phyloP scores from a whole-genome alignment of 2,888 invertebrate genomes.

The Chrysomela aeneicollis region DNA sequence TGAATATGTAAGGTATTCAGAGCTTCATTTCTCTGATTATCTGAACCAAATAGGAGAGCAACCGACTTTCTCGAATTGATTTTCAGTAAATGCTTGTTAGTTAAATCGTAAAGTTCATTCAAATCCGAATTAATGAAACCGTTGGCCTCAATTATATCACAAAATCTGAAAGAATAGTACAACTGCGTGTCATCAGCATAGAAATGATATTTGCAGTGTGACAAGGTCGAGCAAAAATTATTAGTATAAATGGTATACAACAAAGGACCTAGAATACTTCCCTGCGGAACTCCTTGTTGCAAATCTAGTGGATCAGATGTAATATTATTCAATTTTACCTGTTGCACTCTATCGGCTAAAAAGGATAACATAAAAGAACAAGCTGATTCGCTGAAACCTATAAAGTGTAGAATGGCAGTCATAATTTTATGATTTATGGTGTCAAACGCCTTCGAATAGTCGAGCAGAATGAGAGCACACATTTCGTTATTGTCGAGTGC shows the following conservation, averaged over 20 bases:
- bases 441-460: constrained; percentile 20
- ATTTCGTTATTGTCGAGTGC: background rate
- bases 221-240: background rate
- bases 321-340: constrained; percentile 8
- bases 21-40: constrained; percentile 1
- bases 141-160: background rate
- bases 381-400: constrained; percentile 7
- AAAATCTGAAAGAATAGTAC: background rate
- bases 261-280: constrained; percentile 20
- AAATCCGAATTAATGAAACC: background rate
- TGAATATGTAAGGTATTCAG: constrained; percentile 5
- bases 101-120: background rate
- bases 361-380: background rate
- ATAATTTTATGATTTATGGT: constrained; percentile 13
- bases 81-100: background rate
- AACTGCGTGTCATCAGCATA: background rate
- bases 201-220: background rate
- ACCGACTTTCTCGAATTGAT: background rate
- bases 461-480: background rate
- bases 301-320: background rate
- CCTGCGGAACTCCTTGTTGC: constrained; percentile 17
- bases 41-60: background rate
- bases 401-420: constrained; percentile 6
- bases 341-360: constrained; percentile 7
- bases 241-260: background rate